A percentile compares a stretch with the other conserved stretches of the same genome.
Conservation (phyloP, 2,113 vertebrate genomes). For the Neolamprologus caudopunctatus region DNA sequence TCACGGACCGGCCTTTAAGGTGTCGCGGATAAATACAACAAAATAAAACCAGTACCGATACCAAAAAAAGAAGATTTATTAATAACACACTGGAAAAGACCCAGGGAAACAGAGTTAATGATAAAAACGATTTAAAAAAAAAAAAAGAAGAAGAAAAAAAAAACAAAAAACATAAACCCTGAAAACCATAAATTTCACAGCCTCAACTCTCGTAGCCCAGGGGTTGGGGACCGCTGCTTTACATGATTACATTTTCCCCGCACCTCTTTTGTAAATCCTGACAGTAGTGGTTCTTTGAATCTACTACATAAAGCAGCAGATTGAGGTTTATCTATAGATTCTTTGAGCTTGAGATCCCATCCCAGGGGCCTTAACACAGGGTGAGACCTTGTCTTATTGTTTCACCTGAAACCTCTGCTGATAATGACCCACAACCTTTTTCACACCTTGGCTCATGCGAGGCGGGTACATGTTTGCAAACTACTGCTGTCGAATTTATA, state of each 20-base stretch:
- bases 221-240: neutral
- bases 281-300: neutral
- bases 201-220: rapidly evolving
- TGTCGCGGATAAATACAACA: neutral
- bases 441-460: neutral
- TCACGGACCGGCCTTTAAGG: neutral
- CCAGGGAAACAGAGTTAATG: neutral
- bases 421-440: neutral
- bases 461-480: neutral
- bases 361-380: neutral
- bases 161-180: neutral
- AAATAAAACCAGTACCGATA: too few species aligned
- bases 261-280: neutral
- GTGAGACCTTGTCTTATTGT: neutral
- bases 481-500: neutral
- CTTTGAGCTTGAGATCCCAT: neutral
- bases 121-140: neutral
- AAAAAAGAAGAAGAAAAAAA: too few species aligned
- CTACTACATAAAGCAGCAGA: neutral
- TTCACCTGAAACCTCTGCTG: neutral
- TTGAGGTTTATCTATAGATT: neutral
- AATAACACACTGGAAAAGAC: neutral
- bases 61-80: neutral
- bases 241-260: neutral
- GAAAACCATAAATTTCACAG: neutral